phyloP scores from a whole-genome alignment of 2,797 vertebrate genomes.

The Lepilemur ruficaudatus region DNA sequence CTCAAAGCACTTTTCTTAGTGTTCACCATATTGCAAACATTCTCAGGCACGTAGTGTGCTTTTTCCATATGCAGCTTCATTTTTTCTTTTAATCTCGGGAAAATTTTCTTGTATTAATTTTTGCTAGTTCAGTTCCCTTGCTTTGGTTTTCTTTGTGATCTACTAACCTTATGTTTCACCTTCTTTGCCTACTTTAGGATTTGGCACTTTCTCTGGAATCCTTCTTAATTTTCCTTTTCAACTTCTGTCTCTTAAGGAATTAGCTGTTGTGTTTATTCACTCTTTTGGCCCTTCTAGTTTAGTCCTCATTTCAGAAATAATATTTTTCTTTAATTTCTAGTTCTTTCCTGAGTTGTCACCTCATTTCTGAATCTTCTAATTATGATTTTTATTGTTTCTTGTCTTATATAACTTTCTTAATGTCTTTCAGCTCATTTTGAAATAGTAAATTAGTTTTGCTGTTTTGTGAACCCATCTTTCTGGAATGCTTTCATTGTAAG shows the following conservation, averaged over 20 bases:
- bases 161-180: background rate
- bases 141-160: background rate
- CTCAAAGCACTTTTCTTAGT: background rate
- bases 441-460: background rate
- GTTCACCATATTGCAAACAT: background rate
- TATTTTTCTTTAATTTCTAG: background rate
- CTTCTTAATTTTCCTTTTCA: background rate
- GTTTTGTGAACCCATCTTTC: conserved; percentile 2
- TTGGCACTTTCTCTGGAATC: background rate
- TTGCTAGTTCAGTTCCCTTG: background rate
- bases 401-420: background rate
- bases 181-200: background rate
- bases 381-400: background rate
- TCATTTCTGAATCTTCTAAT: background rate
- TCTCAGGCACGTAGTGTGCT: background rate
- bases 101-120: background rate
- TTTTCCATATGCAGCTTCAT: background rate
- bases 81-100: background rate
- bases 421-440: background rate
- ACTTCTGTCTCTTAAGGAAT: background rate
- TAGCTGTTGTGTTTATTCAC: background rate
- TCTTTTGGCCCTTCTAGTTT: background rate
- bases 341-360: background rate
- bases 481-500: background rate
- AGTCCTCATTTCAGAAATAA: background rate